Percentiles rank a stretch among this genome's conserved stretches.
phyloP scores from a whole-genome alignment of 2,113 vertebrate species.

The Odontesthes bonariensis region DNA sequence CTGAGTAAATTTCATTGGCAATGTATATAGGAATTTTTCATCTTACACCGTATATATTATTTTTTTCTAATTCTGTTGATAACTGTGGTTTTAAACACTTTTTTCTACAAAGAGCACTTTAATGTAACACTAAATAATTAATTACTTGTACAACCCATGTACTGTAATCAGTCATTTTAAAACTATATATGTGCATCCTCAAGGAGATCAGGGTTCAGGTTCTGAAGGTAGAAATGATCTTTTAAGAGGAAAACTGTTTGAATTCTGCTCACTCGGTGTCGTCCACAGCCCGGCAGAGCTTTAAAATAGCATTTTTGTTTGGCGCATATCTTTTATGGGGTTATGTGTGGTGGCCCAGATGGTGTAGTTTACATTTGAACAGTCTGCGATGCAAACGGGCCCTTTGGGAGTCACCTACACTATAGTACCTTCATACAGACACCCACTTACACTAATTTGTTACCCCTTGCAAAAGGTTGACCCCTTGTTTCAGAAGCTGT shows the following conservation, averaged over 20 bases:
- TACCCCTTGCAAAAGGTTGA: slow-evolving; percentile 11
- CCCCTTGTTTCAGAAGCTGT: not conserved
- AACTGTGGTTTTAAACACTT: too few relatives aligned
- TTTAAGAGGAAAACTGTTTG: not conserved
- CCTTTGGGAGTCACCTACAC: slow-evolving; percentile 7
- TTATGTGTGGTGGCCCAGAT: slow-evolving; percentile 44
- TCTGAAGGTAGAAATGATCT: not conserved
- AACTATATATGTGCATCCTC: too few relatives aligned
- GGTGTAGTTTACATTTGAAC: slow-evolving; percentile 40
- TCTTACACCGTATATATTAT: too few relatives aligned
- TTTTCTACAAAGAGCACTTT: too few relatives aligned
- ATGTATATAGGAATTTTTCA: too few relatives aligned
- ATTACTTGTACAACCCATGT: too few relatives aligned
- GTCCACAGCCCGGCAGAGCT: slow-evolving; percentile 24
- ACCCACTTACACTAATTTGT: not conserved
- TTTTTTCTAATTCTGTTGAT: too few relatives aligned
- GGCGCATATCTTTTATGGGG: not conserved
- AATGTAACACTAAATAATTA: too few relatives aligned
- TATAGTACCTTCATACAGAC: not conserved
- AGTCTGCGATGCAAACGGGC: slow-evolving; percentile 18
- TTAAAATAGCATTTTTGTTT: slow-evolving; percentile 32
- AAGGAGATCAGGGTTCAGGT: too few relatives aligned
- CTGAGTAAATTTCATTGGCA: too few relatives aligned
- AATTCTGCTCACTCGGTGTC: not conserved
- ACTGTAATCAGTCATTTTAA: slow-evolving; percentile 4